Conservation (phyloP, 1,140 invertebrate genomes). For the Thereuonema tuberculata region DNA sequence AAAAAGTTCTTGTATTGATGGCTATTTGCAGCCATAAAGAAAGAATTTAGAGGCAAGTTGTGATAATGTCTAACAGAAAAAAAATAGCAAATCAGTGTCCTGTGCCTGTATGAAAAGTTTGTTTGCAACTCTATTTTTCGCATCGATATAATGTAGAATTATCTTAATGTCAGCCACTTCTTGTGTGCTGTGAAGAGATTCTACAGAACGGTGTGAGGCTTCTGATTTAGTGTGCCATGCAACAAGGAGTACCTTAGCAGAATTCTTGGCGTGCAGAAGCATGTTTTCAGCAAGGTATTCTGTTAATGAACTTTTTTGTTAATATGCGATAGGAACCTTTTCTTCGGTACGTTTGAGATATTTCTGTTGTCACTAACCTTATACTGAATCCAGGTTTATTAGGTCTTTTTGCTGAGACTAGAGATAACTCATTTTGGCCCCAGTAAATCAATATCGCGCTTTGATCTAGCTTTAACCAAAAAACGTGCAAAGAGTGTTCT, state of each 20-base stretch:
- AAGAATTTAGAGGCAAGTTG: no score
- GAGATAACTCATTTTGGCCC: not conserved
- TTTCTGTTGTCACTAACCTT: not conserved
- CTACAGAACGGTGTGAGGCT: not conserved
- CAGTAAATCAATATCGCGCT: not conserved
- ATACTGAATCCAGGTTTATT: not conserved
- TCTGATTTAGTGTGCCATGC: not conserved
- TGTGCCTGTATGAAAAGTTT: not conserved
- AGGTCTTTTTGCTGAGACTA: not conserved
- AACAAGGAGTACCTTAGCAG: not conserved
- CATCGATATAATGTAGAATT: not conserved
- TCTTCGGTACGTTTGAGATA: not conserved
- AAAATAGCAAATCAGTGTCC: not conserved
- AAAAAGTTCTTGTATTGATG: not conserved
- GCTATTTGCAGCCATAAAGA: not conserved
- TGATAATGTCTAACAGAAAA: not conserved
- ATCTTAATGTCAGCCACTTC: not conserved
- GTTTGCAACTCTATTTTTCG: not conserved
- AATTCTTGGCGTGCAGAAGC: not conserved
- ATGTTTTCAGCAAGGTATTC: not conserved
- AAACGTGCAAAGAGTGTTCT: no score
- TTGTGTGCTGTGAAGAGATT: not conserved
- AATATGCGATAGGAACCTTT: not conserved
- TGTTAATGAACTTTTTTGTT: not conserved
- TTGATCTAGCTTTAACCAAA: not conserved